These are phyloP conservation scores for Drosophila sp. DNA, from an alignment of 1,140 invertebrate genomes.

Conservation along the genomic window DNA sequence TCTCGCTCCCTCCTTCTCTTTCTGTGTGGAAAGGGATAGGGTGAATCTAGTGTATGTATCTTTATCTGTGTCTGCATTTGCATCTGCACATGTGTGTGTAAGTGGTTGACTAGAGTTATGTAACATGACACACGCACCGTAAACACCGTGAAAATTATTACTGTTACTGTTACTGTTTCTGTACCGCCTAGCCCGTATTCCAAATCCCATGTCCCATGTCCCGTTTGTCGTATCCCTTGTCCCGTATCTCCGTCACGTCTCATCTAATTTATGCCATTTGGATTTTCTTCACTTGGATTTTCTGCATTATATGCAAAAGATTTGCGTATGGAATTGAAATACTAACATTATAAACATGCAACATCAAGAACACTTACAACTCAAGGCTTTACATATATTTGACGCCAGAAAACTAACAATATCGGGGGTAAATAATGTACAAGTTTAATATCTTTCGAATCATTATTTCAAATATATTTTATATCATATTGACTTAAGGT, in stretches of 20 bases:
- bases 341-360: not conserved
- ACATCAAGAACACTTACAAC: not conserved
- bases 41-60: conserved; percentile 17
- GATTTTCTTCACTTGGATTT: conserved; percentile 5
- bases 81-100: conserved; percentile 16
- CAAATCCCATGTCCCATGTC: not conserved
- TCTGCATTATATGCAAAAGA: not conserved
- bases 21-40: conserved; percentile 19
- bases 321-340: not conserved
- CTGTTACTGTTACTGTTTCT: conserved; percentile 51
- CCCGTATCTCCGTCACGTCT: conserved; percentile 28
- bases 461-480: no score
- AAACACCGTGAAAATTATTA: conserved; percentile 67
- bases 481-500: no score
- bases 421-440: no score
- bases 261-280: conserved; percentile 31
- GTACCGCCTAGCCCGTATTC: conserved; percentile 28
- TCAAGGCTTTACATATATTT: not conserved
- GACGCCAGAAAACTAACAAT: no score
- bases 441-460: no score
- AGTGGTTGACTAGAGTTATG: conserved; percentile 41
- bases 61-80: conserved; percentile 11
- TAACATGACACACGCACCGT: conserved; percentile 73
- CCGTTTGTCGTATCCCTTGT: conserved; percentile 2
- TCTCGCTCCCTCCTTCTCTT: no score